A percentile compares a stretch with the other conserved stretches of the same genome.
These are phyloP conservation scores for Monomorium pharaonis DNA, from an alignment of 1,140 invertebrate species.

Conservation along the genomic window DNA sequence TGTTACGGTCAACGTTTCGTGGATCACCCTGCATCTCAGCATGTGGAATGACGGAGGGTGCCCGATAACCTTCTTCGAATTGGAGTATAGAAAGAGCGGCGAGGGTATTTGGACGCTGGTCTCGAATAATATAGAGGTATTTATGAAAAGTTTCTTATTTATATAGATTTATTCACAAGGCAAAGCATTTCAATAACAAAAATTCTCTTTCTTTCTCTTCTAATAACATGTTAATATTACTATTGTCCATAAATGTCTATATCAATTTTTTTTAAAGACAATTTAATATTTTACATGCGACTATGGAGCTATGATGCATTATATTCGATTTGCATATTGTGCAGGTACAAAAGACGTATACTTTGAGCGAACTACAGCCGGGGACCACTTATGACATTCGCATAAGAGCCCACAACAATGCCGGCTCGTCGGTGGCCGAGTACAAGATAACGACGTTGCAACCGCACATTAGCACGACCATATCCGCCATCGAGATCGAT, in stretches of 20 bases:
- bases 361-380: conserved; percentile 91
- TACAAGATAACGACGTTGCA: conserved; percentile 95
- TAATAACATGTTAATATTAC: not conserved
- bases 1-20: conserved; percentile 94
- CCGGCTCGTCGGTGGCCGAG: conserved; percentile 94
- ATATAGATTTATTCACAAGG: not conserved
- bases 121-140: conserved; percentile 86
- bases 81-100: conserved; percentile 90
- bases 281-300: not conserved
- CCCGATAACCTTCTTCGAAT: conserved; percentile 94
- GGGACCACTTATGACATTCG: conserved; percentile 95
- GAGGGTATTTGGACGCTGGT: conserved; percentile 86
- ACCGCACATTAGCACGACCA: conserved; percentile 87
- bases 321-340: not conserved
- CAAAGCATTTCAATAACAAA: not conserved
- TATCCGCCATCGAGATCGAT: conserved; percentile 82
- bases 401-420: conserved; percentile 96
- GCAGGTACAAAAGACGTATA: conserved; percentile 89
- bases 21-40: conserved; percentile 94
- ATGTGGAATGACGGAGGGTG: conserved; percentile 96
- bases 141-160: not conserved
- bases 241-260: not conserved
- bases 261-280: not conserved
- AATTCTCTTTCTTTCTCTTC: no score
- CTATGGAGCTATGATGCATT: not conserved